Base-by-base conservation (phyloP, 2,113 vertebrate species). In the Leptobrachium ailaonicum region DNA sequence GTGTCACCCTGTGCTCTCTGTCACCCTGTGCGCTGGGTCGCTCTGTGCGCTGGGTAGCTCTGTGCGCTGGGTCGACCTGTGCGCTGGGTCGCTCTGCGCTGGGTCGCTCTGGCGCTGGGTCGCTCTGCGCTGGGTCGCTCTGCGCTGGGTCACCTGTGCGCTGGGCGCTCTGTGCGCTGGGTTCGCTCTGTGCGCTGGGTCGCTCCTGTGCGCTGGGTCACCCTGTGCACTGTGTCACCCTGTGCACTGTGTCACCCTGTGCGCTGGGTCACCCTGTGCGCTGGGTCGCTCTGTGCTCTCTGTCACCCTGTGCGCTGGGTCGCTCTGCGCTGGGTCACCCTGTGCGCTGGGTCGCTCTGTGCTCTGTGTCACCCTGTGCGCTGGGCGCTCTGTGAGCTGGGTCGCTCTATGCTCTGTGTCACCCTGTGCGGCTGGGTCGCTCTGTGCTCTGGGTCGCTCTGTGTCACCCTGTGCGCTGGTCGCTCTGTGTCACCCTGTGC, bases 401-500 rank as follows among this genome's bases (percentile, higher is more conserved):
- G 63, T 11, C 75, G 14, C 13, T 1, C 20, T n/a, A n/a, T n/a
- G n/a, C n/a, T n/a, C n/a, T n/a, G n/a, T n/a, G n/a, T n/a, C n/a
- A n/a, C n/a, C n/a, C n/a, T n/a, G n/a, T 71, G 50, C 63, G n/a
- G 60, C 60, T 3, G 11, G 60, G n/a, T 4, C 60, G 13, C 1
- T 5, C 11, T 12, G 11, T 62, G 60, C 11, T n/a, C 1, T 4
- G 3, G 60, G 60, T 12, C 4, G 11, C 11, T 10, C 60, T 14
- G n/a, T n/a, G n/a, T n/a, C n/a, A n/a, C n/a, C n/a, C n/a, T n/a
- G 2, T 4, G 4, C 13, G 4, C 60, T 62, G 89, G 93, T 47
- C 97, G 98, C n/a, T n/a, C n/a, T n/a, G n/a, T n/a, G n/a, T n/a
- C n/a, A n/a, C 84, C 89, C 98, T 86, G 95, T 96, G 11, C 87